Percentiles rank a stretch among this genome's conserved stretches.
phyloP scores from a whole-genome alignment of 1,140 invertebrate species.

The Myzus persicae region DNA sequence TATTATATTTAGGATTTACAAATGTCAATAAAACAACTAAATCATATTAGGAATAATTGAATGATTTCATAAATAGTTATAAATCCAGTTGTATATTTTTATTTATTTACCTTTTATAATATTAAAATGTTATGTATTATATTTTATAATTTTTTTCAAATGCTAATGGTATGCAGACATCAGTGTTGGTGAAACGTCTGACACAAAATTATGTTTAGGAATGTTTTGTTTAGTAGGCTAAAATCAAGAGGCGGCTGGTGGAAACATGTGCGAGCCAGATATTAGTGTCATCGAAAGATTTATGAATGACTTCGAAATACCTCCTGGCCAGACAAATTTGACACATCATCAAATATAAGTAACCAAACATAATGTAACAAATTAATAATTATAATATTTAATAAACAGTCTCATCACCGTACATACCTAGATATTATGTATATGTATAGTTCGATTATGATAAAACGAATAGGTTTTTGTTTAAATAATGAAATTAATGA shows the following conservation, averaged over 20 bases:
- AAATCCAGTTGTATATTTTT: too few relatives aligned
- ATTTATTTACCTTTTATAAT: not conserved
- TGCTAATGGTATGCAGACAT: not conserved
- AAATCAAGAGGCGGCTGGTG: conserved; percentile 38
- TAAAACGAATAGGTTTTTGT: not conserved
- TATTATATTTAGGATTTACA: too few relatives aligned
- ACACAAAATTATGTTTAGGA: conserved; percentile 27
- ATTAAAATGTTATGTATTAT: not conserved
- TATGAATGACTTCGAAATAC: conserved; percentile 49
- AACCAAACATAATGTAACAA: not conserved
- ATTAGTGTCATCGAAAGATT: conserved; percentile 55
- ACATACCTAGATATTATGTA: not conserved
- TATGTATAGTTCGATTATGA: too few relatives aligned
- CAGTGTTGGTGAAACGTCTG: not conserved
- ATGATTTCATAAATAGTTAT: too few relatives aligned
- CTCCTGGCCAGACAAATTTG: conserved; percentile 45
- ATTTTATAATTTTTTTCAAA: not conserved
- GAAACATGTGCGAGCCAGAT: conserved; percentile 55
- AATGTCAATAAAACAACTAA: too few relatives aligned
- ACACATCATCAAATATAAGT: conserved; percentile 11
- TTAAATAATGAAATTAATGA: not conserved
- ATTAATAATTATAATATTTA: not conserved
- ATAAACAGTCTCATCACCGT: not conserved
- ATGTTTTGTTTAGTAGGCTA: conserved; percentile 53
- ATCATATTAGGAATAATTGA: too few relatives aligned